A percentile compares a stretch with the other conserved stretches of the same genome.
phyloP scores from a whole-genome alignment of 1,140 invertebrate genomes.

The Drosophila busckii region DNA sequence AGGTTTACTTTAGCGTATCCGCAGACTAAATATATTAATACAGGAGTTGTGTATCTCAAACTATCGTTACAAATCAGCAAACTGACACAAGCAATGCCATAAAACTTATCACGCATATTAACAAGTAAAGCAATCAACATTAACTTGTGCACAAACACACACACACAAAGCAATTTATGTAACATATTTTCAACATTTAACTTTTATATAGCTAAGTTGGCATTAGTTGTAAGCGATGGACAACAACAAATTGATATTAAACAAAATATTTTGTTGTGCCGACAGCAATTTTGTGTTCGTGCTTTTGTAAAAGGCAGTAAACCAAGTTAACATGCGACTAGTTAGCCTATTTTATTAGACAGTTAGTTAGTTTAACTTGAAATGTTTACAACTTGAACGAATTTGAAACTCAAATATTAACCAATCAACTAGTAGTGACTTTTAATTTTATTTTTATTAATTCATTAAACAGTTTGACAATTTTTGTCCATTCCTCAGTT shows the following conservation, averaged over 20 bases:
- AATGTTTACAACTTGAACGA: too few species aligned
- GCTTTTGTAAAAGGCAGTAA: conserved; percentile 37
- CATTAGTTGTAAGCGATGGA: conserved; percentile 2
- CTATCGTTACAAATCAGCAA: conserved; percentile 5
- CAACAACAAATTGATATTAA: conserved; percentile 1
- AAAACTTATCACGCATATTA: conserved; percentile 1
- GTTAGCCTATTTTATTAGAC: conserved; percentile 19
- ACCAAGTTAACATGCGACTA: conserved; percentile 13
- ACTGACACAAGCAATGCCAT: conserved; percentile 9
- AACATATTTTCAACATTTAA: neutral
- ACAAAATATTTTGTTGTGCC: conserved; percentile 17
- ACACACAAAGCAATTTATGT: too few species aligned
- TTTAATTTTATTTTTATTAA: conserved; percentile 12
- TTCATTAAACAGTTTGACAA: neutral
- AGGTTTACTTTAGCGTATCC: conserved; percentile 64
- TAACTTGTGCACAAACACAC: conserved; percentile 5
- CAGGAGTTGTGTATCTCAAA: conserved; percentile 28
- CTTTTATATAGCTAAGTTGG: neutral
- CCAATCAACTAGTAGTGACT: neutral
- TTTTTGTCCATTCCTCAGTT: neutral
- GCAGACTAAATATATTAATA: conserved; percentile 17
- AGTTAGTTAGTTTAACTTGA: too few species aligned
- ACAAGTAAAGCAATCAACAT: conserved; percentile 12
- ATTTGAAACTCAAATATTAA: conserved; percentile 12
- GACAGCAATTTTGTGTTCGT: conserved; percentile 44